Percentiles rank a stretch among this genome's conserved stretches.
phyloP scores from a whole-genome alignment of 2,797 vertebrate genomes.

The Erithacus rubecula region DNA sequence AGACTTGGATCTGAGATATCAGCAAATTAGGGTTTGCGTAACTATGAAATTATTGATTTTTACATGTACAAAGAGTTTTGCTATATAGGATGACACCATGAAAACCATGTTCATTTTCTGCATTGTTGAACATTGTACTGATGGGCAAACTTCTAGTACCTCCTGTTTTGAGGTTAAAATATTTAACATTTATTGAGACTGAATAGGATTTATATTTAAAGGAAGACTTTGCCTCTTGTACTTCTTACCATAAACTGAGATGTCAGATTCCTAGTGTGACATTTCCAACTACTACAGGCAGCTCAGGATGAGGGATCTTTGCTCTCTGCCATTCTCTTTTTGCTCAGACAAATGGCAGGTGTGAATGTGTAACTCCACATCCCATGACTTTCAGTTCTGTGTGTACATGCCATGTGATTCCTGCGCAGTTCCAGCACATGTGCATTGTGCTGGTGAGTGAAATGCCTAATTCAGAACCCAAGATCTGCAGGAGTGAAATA shows the following conservation, averaged over 20 bases:
- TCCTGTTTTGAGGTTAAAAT: neutral
- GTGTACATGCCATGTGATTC: neutral
- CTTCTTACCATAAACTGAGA: neutral
- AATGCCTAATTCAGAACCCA: neutral
- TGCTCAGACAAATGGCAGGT: neutral
- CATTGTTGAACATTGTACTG: neutral
- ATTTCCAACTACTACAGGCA: neutral
- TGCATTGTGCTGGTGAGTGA: neutral
- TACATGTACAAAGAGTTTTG: neutral
- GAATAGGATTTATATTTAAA: neutral
- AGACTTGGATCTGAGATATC: neutral
- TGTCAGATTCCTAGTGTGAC: neutral
- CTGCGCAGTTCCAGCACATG: neutral
- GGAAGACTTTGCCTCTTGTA: neutral
- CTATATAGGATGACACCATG: neutral
- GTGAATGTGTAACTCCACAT: fast-evolving
- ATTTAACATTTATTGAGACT: neutral
- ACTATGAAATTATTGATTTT: neutral
- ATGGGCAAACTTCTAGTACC: neutral
- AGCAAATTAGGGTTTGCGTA: neutral
- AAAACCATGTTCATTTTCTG: neutral
- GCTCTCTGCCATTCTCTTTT: neutral
- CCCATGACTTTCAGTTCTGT: neutral
- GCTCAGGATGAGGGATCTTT: neutral
- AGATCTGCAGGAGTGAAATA: neutral